Evolutionary conservation across 2,113 vertebrate genomes (phyloP), one percentile per base, ranked within the genome.

Genomic region (Petaurus breviceps): DNA sequence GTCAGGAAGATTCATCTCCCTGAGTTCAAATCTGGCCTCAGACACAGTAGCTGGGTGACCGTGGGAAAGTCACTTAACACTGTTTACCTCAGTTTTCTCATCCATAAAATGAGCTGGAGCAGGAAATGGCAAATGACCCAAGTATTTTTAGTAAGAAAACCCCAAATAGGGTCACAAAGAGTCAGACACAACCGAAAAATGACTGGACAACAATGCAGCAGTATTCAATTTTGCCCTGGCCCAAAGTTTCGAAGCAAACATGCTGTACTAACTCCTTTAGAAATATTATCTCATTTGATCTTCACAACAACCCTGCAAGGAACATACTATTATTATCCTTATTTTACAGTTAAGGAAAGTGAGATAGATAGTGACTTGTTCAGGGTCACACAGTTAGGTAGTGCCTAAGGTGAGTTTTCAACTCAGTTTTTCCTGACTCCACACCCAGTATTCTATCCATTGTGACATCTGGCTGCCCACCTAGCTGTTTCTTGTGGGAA

Each of bases 401-500:
- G 68, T 43, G 6, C 68, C n/a, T 8, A 84, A 84, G 19, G n/a
- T 1, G n/a, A 43, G n/a, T 19, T 23, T 84, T 43, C n/a, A 43
- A 43, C 68, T 84, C 68, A 84, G 7, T 8, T 43, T 6, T 43
- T 23, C 68, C 68, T 43, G 61, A 43, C 68, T 43, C 14, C 11
- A 8, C 7, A 28, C 7, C 10, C 12, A 77, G 31, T 37, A 3
- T 14, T 68, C 61, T 77, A n/a, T n/a, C 37, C n/a, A 43, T 11
- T 61, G 68, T n/a, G 68, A 77, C 68, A 77, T 6, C 55, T 96
- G 52, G 91, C 90, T 96, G 94, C 97, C 91, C 52, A 0, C 84
- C 92, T 93, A 97, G 25, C 94, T 94, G 46, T 96, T 90, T 96
- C 92, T 53, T 0, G 6, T 47, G 84, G 5, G 9, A 97, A 96